Conservation (phyloP, 2,888 invertebrate species). For the Drosophila prolongata region DNA sequence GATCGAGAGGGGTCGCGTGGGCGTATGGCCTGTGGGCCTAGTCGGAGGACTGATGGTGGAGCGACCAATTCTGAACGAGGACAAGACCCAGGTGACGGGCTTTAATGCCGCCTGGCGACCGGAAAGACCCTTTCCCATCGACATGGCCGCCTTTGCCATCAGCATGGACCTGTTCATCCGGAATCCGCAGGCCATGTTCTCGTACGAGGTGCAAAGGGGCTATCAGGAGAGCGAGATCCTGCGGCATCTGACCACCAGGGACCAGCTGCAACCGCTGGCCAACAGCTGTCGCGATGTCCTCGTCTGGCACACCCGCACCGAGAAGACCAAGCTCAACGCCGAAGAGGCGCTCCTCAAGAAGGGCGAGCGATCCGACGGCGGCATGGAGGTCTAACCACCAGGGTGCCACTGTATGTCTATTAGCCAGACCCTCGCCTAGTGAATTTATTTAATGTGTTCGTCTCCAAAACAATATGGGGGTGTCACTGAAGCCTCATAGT, state of each 20-base stretch:
- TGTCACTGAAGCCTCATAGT: conserved; percentile 1
- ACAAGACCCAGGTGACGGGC: conserved; percentile 86
- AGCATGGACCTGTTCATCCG: conserved; percentile 90
- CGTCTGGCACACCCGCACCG: conserved; percentile 99
- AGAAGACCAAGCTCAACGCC: conserved; percentile 91
- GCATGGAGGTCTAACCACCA: conserved; percentile 86
- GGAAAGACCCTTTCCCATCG: conserved; percentile 96
- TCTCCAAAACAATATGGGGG: neutral
- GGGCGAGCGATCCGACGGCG: conserved; percentile 86
- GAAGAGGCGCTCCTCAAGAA: conserved; percentile 86
- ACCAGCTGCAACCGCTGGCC: conserved; percentile 95
- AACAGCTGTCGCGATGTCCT: conserved; percentile 96
- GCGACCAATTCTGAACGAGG: conserved; percentile 90
- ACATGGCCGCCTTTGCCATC: conserved; percentile 99
- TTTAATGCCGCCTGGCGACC: conserved; percentile 94
- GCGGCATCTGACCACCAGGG: conserved; percentile 88
- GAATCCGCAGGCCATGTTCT: conserved; percentile 91
- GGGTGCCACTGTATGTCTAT: conserved; percentile 6
- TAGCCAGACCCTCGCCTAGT: conserved; percentile 6
- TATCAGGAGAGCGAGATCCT: conserved; percentile 95
- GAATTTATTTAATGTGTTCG: conserved; percentile 32
- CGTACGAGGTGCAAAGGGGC: conserved; percentile 93
- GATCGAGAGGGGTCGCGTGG: conserved; percentile 89
- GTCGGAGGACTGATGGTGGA: conserved; percentile 98
- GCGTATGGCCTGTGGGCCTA: conserved; percentile 97